Percentiles rank a stretch among this genome's conserved stretches.
Evolutionary conservation across 2,113 vertebrate genomes (phyloP).

Genomic region (Dasyurus viverrinus): DNA sequence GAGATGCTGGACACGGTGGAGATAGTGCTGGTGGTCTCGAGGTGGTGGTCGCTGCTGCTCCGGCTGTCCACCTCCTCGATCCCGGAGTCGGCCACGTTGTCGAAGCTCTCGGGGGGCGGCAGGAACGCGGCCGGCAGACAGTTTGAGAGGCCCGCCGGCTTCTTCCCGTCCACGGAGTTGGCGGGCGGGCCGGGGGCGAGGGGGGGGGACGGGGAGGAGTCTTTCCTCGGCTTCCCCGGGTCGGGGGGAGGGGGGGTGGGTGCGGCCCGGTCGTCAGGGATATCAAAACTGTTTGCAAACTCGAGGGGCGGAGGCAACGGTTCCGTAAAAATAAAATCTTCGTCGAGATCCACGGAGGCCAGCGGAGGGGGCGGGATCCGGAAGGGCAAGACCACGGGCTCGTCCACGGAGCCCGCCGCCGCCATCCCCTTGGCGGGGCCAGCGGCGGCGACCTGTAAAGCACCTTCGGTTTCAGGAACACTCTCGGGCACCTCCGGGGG

Average conservation of each 20-base stretch:
- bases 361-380: slow-evolving; percentile 95
- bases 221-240: slow-evolving; percentile 88
- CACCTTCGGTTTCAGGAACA: slow-evolving; percentile 81
- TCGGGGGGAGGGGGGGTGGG: slow-evolving; percentile 84
- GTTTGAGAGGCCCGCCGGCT: slow-evolving; percentile 86
- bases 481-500: slow-evolving; percentile 85
- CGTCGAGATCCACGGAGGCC: slow-evolving; percentile 95
- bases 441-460: slow-evolving; percentile 77
- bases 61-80: slow-evolving; percentile 96
- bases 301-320: slow-evolving; percentile 97
- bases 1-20: slow-evolving; percentile 97
- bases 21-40: slow-evolving; percentile 98
- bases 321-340: slow-evolving; percentile 96
- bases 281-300: slow-evolving; percentile 98
- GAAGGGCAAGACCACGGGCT: slow-evolving; percentile 93
- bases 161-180: slow-evolving; percentile 85
- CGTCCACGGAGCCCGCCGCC: slow-evolving; percentile 90
- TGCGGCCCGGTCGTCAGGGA: slow-evolving; percentile 91
- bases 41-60: slow-evolving; percentile 94
- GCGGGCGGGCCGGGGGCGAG: slow-evolving; percentile 82
- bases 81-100: slow-evolving; percentile 92
- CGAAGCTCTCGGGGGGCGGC: slow-evolving; percentile 91
- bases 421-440: slow-evolving; percentile 88
- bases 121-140: slow-evolving; percentile 90
- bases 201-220: slow-evolving; percentile 77